These are phyloP conservation scores for Zaprionus taronus DNA, from an alignment of 1,140 invertebrate genomes.

Conservation along the genomic window DNA sequence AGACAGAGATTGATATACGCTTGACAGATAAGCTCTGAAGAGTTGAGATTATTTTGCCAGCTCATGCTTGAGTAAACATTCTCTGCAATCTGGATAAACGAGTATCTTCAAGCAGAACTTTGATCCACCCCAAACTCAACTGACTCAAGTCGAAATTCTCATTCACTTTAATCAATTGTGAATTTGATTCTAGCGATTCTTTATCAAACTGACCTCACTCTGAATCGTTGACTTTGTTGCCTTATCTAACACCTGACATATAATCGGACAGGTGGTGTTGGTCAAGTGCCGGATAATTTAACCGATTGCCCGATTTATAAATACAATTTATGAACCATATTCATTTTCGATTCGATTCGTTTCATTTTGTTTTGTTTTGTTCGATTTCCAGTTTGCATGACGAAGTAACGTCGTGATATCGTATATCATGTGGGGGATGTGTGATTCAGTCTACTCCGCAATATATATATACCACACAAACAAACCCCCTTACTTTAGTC, in stretches of 20 bases:
- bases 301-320: slow-evolving; percentile 12
- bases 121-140: background rate
- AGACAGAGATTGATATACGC: slow-evolving; percentile 7
- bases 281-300: background rate
- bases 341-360: background rate
- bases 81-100: background rate
- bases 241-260: slow-evolving; percentile 34
- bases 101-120: background rate
- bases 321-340: slow-evolving; percentile 2
- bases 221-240: background rate
- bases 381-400: slow-evolving; percentile 25
- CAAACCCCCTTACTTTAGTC: background rate
- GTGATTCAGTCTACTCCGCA: slow-evolving; percentile 17
- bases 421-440: slow-evolving; percentile 16
- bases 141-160: background rate
- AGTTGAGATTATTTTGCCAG: slow-evolving; percentile 11
- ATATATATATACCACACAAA: no score
- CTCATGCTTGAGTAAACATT: slow-evolving; percentile 29
- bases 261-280: slow-evolving; percentile 25
- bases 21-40: slow-evolving; percentile 19
- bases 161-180: background rate
- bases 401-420: slow-evolving; percentile 29
- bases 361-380: background rate
- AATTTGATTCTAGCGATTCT: background rate
- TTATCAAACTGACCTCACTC: background rate